Percentiles rank a stretch among this genome's conserved stretches.
These are phyloP conservation scores for Planococcus citri DNA, from an alignment of 1,140 invertebrate species.

Conservation along the genomic window DNA sequence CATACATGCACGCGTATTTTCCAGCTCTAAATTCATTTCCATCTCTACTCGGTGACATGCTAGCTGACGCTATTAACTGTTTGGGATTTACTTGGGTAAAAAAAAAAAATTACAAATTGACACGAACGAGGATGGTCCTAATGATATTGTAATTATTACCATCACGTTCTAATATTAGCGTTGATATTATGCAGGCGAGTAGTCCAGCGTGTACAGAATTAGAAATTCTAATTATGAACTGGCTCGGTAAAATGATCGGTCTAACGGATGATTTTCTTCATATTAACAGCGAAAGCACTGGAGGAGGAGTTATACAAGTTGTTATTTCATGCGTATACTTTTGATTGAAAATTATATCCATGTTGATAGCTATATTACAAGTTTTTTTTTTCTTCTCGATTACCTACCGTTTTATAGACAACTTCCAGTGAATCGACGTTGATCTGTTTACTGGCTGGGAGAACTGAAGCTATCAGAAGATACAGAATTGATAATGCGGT, in stretches of 20 bases:
- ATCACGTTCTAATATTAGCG: not conserved
- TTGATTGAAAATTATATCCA: not conserved
- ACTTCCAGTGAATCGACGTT: slow-evolving; percentile 87
- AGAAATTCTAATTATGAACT: slow-evolving; percentile 94
- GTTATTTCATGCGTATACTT: slow-evolving; percentile 30
- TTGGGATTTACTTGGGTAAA: slow-evolving; percentile 82
- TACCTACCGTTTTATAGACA: slow-evolving; percentile 40
- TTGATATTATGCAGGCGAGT: slow-evolving; percentile 49
- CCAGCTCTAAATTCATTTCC: slow-evolving; percentile 92
- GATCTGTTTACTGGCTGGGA: slow-evolving; percentile 75
- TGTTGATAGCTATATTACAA: not conserved
- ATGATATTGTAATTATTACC: not conserved
- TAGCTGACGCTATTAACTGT: slow-evolving; percentile 85
- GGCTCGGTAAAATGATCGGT: slow-evolving; percentile 88
- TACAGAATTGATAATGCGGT: slow-evolving; percentile 41
- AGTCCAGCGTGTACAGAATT: slow-evolving; percentile 93
- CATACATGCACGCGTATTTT: slow-evolving; percentile 97
- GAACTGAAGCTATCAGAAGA: slow-evolving; percentile 66
- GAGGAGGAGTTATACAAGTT: slow-evolving; percentile 88
- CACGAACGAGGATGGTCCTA: not conserved
- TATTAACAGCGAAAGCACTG: slow-evolving; percentile 51
- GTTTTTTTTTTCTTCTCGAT: not conserved
- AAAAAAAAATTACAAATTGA: not conserved
- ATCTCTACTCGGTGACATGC: slow-evolving; percentile 88
- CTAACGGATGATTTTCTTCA: slow-evolving; percentile 82